Conservation (phyloP, 2,888 invertebrate genomes). For the Drosophila quasianomalipes region DNA sequence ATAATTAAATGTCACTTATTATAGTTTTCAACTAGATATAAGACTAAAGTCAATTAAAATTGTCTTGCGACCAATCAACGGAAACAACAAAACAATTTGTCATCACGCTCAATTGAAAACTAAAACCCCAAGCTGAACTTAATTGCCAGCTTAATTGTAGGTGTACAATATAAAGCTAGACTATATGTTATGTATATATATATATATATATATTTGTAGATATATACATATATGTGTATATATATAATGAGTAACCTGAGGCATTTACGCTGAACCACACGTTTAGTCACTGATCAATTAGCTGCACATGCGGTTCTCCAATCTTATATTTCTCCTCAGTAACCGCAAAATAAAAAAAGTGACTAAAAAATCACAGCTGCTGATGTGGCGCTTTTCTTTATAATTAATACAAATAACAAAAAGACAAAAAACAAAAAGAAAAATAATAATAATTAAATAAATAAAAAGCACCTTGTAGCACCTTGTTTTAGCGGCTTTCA, state of each 20-base stretch:
- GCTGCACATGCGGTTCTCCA: slow-evolving; percentile 34
- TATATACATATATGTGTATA: slow-evolving; percentile 1
- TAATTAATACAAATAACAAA: slow-evolving; percentile 34
- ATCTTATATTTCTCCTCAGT: slow-evolving; percentile 9
- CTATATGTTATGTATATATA: not conserved
- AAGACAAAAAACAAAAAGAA: slow-evolving; percentile 1
- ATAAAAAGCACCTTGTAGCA: slow-evolving; percentile 17
- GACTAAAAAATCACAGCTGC: slow-evolving; percentile 21
- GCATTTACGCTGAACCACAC: slow-evolving; percentile 41
- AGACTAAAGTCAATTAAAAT: slow-evolving; percentile 25
- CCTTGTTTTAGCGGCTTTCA: slow-evolving; percentile 49
- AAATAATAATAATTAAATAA: slow-evolving; percentile 1
- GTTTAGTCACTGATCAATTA: slow-evolving; percentile 60
- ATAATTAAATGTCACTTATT: slow-evolving; percentile 19
- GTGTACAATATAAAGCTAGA: slow-evolving; percentile 16
- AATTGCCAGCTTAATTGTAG: slow-evolving; percentile 45
- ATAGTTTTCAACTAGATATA: slow-evolving; percentile 5
- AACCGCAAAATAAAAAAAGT: slow-evolving; percentile 8
- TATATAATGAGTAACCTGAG: slow-evolving; percentile 34
- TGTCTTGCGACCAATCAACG: slow-evolving; percentile 37
- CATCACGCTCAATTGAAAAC: slow-evolving; percentile 27
- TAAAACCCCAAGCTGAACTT: slow-evolving; percentile 21
- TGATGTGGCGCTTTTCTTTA: slow-evolving; percentile 25
- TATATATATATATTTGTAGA: not conserved
- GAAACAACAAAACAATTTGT: slow-evolving; percentile 49